phyloP scores from a whole-genome alignment of 2,113 vertebrate species.

The Steatornis caripensis region DNA sequence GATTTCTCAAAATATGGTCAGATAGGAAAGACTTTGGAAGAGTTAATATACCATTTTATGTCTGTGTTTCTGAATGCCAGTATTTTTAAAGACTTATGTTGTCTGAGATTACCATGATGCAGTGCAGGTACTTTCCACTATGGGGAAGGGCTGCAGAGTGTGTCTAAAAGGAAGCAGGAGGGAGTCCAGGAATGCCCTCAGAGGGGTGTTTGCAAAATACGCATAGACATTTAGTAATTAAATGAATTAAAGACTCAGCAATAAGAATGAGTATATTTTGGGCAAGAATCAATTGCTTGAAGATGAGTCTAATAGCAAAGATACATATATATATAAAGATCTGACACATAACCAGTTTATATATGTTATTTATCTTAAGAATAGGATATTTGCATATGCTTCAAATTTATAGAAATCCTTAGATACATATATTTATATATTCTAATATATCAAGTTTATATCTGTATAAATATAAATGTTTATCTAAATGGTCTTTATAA shows the following conservation, averaged over 20 bases:
- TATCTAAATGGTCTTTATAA: background rate
- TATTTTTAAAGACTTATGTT: background rate
- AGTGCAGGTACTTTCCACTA: background rate
- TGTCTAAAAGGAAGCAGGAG: background rate
- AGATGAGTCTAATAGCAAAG: background rate
- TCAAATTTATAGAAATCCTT: background rate
- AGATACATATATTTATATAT: background rate
- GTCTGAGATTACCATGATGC: background rate
- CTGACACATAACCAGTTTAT: background rate
- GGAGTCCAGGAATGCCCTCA: background rate
- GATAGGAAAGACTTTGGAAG: background rate
- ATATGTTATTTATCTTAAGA: background rate
- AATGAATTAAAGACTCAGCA: background rate
- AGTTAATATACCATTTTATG: background rate
- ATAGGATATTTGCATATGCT: background rate
- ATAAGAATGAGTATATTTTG: background rate
- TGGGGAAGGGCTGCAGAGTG: accelerated
- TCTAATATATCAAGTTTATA: background rate
- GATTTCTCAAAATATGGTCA: background rate
- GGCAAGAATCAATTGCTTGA: background rate
- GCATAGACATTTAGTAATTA: background rate
- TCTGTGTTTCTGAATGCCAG: background rate
- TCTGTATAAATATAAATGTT: background rate
- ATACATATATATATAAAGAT: background rate
- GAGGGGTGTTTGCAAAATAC: background rate